Conservation (phyloP, 2,113 vertebrate species). For the Poecilia latipinna region DNA sequence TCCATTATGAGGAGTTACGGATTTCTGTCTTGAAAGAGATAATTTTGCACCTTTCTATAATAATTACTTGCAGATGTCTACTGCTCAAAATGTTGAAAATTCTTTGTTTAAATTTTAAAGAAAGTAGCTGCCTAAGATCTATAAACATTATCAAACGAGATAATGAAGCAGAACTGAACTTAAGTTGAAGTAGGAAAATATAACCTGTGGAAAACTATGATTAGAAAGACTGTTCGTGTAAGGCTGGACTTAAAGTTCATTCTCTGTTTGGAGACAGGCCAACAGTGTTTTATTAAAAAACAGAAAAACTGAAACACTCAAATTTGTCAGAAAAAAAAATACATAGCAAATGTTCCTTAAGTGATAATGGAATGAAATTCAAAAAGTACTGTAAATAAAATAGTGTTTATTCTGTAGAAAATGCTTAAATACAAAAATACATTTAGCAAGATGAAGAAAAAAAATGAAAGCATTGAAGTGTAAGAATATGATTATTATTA, state of each 20-base stretch:
- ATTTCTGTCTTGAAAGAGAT: background rate
- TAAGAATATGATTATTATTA: slow-evolving; percentile 37
- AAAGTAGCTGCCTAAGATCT: background rate
- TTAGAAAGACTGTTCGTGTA: background rate
- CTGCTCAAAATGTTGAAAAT: background rate
- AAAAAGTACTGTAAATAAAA: slow-evolving; percentile 64
- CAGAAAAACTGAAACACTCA: background rate
- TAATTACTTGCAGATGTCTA: background rate
- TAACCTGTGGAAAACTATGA: background rate
- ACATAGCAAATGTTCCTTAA: background rate
- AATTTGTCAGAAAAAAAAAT: background rate
- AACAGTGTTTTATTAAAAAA: background rate
- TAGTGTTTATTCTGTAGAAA: slow-evolving; percentile 73
- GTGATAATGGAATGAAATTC: slow-evolving; percentile 1
- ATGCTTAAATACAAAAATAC: slow-evolving; percentile 51
- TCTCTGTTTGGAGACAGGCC: background rate
- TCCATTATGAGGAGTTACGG: background rate
- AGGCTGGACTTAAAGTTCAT: background rate
- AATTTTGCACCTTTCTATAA: background rate
- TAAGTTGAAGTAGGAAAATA: background rate
- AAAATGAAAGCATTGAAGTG: slow-evolving; percentile 42
- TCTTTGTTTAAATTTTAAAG: background rate
- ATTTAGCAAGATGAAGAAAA: slow-evolving; percentile 53
- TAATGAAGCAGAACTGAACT: background rate
- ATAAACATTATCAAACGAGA: background rate